Evolutionary conservation across 2,113 vertebrate species (phyloP).

Genomic region (Loxodonta africana): DNA sequence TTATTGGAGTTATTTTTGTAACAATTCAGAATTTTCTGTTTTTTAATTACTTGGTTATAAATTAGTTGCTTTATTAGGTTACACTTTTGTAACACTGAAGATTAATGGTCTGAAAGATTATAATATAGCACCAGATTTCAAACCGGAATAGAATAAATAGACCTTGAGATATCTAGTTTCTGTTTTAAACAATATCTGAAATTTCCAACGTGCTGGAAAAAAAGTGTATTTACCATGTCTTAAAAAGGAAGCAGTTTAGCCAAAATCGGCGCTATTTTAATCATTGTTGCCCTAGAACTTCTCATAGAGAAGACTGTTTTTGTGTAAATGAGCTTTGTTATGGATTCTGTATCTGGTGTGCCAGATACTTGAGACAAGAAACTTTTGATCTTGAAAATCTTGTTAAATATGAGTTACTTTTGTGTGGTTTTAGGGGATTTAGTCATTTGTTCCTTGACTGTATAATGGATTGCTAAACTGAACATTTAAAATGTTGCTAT

Average conservation of each 20-base stretch:
- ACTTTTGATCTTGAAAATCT: constrained; percentile 13
- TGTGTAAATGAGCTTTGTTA: background rate
- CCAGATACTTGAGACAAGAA: background rate
- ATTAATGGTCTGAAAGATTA: background rate
- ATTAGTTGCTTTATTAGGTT: background rate
- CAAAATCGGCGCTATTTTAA: background rate
- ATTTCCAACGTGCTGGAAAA: background rate
- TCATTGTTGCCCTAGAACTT: background rate
- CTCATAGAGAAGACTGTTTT: background rate
- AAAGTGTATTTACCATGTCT: background rate
- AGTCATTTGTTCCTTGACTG: constrained; percentile 60
- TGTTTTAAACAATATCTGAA: constrained; percentile 33
- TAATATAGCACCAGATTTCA: background rate
- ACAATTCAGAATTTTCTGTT: background rate
- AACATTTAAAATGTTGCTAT: background rate
- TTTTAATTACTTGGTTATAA: background rate
- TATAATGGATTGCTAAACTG: background rate
- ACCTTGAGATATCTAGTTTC: background rate
- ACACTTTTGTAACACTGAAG: background rate
- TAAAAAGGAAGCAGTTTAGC: background rate
- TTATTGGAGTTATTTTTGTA: background rate
- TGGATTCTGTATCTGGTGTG: background rate
- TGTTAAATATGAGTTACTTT: constrained; percentile 9
- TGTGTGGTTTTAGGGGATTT: constrained; percentile 7
- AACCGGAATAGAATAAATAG: background rate